Base-by-base conservation (phyloP, 2,888 invertebrate genomes). In the Kuschelorhynchus macadamiae region DNA sequence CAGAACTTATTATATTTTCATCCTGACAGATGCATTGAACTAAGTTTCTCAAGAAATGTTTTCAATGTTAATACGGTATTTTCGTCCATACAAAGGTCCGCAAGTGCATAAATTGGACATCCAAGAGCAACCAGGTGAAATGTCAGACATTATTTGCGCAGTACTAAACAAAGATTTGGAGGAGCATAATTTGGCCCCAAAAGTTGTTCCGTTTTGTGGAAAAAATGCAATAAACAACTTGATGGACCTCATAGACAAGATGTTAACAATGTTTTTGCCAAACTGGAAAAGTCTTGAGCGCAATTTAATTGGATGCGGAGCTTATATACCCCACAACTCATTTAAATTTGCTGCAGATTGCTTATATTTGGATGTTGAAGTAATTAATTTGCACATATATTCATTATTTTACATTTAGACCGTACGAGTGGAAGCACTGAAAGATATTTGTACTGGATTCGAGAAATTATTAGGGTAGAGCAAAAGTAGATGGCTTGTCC, bases 21-120 rank as follows among this genome's bases (percentile, higher is more conserved):
- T 76, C 16, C 30, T 52, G 44, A 66, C 52, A 14, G 79, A 80
- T 64, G 78, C 79, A 67, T 80, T 76, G 74, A 79, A 80, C 69
- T 75, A 78, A 63, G 74, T 74, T 60, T 60, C 63, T 56, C 75
- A 69, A 41, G 81, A 81, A 75, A 67, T 79, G 74, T 80, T 66
- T 42, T 78, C 78, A 39, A 42, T 78, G 72, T 7, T 76, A 49
- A 63, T 77, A 11, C 66, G 74, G 25, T 77, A 7, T 36, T 50
- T 72, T 77, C 75, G 73, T 39, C 62, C 69, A 14, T 65, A 70
- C 30, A 60, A 68, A 60, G 73, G 73, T n/a, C 56, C 72, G 44
- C 67, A 75, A 67, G 71, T 72, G 16, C 75, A 74, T 61, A 67
- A 72, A 62, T 62, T 75, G 67, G 74, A 75, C 55, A 2, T 53